Percentiles rank a stretch among this genome's conserved stretches.
Conservation (phyloP, 2,888 invertebrate genomes). For the Drosophila anomelani region DNA sequence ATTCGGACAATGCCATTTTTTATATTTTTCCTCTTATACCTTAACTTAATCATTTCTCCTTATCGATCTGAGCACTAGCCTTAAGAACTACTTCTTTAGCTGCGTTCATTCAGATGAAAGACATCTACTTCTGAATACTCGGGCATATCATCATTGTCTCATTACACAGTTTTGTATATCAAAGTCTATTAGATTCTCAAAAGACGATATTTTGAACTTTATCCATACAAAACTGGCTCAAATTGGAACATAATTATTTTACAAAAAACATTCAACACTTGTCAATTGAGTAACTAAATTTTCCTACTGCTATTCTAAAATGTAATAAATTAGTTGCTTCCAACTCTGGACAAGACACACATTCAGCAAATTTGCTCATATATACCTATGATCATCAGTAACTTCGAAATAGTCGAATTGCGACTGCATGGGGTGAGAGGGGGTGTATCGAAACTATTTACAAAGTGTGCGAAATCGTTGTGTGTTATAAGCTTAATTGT, state of each 20-base stretch:
- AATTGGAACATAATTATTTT: slow-evolving; percentile 13
- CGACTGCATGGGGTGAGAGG: slow-evolving; percentile 33
- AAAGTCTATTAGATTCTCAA: slow-evolving; percentile 14
- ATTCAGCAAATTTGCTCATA: slow-evolving; percentile 77
- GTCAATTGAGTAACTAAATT: slow-evolving; percentile 22
- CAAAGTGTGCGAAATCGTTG: slow-evolving; percentile 54
- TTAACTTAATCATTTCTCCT: background rate
- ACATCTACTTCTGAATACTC: background rate
- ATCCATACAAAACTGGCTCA: slow-evolving; percentile 15
- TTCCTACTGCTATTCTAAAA: slow-evolving; percentile 29
- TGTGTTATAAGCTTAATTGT: slow-evolving; percentile 57
- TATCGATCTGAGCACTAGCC: slow-evolving; percentile 11
- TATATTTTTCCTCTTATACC: background rate
- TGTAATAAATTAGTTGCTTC: slow-evolving; percentile 61
- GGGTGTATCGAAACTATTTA: slow-evolving; percentile 74
- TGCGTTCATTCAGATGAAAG: background rate
- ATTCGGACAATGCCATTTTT: background rate
- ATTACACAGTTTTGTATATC: slow-evolving; percentile 7
- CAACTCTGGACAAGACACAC: slow-evolving; percentile 79
- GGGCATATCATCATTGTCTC: background rate
- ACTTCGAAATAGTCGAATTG: slow-evolving; percentile 49
- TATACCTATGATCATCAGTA: slow-evolving; percentile 56
- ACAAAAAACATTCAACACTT: slow-evolving; percentile 8
- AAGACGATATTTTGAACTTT: background rate
- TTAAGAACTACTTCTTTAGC: background rate